A percentile compares a stretch with the other conserved stretches of the same genome.
Evolutionary conservation across 2,113 vertebrate species (phyloP).

Genomic region (Pygathrix nemaeus): DNA sequence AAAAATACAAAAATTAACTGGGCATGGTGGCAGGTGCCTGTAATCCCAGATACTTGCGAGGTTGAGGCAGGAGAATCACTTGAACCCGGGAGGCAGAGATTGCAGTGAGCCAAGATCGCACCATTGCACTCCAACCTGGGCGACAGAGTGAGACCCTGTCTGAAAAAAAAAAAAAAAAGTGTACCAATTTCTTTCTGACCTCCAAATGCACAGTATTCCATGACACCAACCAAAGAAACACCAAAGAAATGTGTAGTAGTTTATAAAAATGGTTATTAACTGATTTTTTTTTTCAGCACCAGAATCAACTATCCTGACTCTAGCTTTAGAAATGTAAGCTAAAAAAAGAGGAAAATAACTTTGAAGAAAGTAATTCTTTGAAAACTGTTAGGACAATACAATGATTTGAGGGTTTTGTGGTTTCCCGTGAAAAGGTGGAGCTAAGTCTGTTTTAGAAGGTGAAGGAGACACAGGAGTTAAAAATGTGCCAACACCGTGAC

Average conservation of each 20-base stretch:
- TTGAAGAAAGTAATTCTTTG: neutral
- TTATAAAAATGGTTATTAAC: neutral
- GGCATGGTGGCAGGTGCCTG: no score
- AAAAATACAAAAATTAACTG: no score
- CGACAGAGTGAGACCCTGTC: no score
- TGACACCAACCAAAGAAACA: no score
- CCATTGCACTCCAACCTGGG: no score
- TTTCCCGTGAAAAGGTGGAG: neutral
- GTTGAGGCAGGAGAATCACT: no score
- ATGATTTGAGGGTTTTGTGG: neutral
- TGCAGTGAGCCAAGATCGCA: no score
- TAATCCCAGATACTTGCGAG: no score
- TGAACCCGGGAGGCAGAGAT: rapidly evolving
- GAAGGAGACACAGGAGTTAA: neutral
- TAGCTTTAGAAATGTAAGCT: neutral
- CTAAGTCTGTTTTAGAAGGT: neutral
- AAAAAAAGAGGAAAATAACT: neutral
- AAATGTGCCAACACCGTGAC: neutral
- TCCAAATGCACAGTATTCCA: neutral
- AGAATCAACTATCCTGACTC: neutral
- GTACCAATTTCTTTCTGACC: neutral
- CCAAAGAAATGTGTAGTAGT: neutral
- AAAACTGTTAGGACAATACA: neutral
- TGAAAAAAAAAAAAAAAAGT: neutral
- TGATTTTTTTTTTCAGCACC: neutral